phyloP scores from a whole-genome alignment of 2,113 vertebrate species.

The Cavia porcellus region DNA sequence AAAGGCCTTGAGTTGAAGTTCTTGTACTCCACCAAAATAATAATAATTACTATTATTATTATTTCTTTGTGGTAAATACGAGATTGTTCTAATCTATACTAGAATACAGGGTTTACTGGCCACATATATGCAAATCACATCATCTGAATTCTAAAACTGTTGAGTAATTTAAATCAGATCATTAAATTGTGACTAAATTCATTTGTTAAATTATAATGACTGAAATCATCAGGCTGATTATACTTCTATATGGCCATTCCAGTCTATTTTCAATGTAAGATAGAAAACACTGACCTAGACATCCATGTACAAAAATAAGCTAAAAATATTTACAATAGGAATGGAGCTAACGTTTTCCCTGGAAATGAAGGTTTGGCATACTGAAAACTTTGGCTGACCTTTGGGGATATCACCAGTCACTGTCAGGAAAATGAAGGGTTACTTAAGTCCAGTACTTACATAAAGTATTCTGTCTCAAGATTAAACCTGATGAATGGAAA shows the following conservation, averaged over 20 bases:
- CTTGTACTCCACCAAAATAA: neutral
- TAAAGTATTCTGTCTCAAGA: neutral
- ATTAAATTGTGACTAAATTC: neutral
- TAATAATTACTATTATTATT: neutral
- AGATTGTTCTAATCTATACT: neutral
- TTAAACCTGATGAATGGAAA: neutral
- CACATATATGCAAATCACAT: neutral
- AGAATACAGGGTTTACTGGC: neutral
- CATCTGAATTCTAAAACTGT: neutral
- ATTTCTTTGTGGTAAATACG: neutral
- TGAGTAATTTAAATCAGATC: neutral
- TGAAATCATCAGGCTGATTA: neutral
- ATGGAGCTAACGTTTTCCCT: neutral
- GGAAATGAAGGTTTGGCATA: neutral
- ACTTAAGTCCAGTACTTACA: neutral
- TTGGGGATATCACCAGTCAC: neutral
- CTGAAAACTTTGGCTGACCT: neutral
- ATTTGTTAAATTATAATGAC: neutral
- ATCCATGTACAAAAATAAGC: neutral
- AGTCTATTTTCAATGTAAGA: neutral
- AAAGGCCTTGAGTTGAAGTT: neutral
- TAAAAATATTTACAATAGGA: conserved; percentile 8
- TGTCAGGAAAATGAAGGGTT: neutral
- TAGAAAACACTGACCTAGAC: neutral
- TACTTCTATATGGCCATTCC: neutral